phyloP scores from a whole-genome alignment of 2,797 vertebrate genomes.

The Molossus molossus region DNA sequence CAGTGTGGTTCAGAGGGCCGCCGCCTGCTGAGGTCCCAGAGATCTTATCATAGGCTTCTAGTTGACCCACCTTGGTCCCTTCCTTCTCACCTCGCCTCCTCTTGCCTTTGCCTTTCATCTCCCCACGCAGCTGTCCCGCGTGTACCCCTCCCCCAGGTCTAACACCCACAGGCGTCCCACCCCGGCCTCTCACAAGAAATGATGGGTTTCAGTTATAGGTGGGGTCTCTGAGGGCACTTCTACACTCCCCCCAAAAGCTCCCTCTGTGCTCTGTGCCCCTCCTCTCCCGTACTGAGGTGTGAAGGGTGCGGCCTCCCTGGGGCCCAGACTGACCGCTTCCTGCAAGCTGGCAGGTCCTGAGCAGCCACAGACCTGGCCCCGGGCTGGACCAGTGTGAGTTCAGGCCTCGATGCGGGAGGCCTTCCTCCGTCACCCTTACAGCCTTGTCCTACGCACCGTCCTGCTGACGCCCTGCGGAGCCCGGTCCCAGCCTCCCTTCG shows the following conservation, averaged over 20 bases:
- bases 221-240: background rate
- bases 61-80: background rate
- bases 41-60: background rate
- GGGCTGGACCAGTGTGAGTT: background rate
- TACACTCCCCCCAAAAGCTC: background rate
- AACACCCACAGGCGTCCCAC: background rate
- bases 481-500: background rate
- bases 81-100: background rate
- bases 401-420: background rate
- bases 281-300: background rate
- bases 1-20: background rate
- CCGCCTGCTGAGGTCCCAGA: background rate
- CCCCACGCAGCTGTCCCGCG: background rate
- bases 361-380: background rate
- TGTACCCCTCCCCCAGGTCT: no score
- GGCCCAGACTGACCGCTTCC: conserved; percentile 4
- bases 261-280: background rate
- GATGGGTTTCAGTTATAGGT: background rate
- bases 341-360: background rate
- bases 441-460: rapidly evolving
- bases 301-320: background rate
- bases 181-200: background rate
- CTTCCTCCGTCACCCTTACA: background rate
- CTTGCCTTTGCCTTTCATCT: background rate
- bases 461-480: background rate